Conservation (phyloP, 2,888 invertebrate species). For the Apamea anceps region DNA sequence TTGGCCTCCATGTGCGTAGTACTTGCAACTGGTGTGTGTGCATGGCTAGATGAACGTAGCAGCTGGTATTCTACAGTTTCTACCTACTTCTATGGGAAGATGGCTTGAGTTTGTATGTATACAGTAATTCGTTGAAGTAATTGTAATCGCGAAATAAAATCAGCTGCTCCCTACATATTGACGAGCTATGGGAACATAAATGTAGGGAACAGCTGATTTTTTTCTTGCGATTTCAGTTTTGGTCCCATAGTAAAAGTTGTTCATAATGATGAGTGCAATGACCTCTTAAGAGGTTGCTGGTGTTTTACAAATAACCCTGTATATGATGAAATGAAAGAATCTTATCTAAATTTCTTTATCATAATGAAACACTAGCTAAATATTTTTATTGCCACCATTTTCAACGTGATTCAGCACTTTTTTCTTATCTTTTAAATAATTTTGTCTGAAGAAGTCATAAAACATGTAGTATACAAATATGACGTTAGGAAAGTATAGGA, state of each 20-base stretch:
- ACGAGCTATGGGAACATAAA: too few relatives aligned
- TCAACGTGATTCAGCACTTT: constrained; percentile 46
- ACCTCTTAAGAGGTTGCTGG: too few relatives aligned
- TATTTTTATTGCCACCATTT: constrained; percentile 57
- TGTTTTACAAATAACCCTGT: too few relatives aligned
- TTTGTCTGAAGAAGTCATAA: constrained; percentile 92
- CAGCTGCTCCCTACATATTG: too few relatives aligned
- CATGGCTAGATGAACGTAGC: neutral
- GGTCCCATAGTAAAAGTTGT: too few relatives aligned
- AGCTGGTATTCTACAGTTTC: neutral
- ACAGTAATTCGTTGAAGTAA: too few relatives aligned
- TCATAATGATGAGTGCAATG: too few relatives aligned
- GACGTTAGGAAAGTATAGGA: constrained; percentile 91
- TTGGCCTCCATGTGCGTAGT: neutral
- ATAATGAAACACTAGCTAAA: constrained; percentile 20
- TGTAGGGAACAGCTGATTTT: too few relatives aligned
- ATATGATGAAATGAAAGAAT: neutral
- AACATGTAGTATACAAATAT: constrained; percentile 93
- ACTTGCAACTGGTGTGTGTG: neutral
- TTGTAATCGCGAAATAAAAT: too few relatives aligned
- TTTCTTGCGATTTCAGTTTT: too few relatives aligned
- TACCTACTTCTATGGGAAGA: neutral
- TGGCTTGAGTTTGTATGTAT: neutral
- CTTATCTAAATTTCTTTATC: neutral
- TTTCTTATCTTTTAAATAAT: constrained; percentile 80